phyloP scores from a whole-genome alignment of 2,797 vertebrate species.

The Pogoniulus pusillus region DNA sequence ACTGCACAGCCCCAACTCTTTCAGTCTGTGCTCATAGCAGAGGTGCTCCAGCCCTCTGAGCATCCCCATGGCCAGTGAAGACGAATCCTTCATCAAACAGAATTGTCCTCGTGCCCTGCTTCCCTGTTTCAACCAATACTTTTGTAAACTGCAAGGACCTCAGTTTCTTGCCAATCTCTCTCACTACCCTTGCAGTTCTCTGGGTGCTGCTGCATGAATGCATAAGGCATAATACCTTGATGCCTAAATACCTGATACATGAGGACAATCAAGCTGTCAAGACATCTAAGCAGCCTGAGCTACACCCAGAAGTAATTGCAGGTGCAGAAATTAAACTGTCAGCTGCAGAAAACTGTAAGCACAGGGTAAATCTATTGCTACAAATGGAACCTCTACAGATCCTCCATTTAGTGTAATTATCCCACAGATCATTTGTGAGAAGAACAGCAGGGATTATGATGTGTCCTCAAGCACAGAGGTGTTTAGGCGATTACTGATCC shows the following conservation, averaged over 20 bases:
- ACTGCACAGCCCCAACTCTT: too few relatives aligned
- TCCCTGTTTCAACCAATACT: neutral
- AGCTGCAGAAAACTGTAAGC: neutral
- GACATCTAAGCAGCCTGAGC: neutral
- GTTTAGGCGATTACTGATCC: neutral
- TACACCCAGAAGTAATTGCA: conserved; percentile 14
- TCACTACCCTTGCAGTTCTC: neutral
- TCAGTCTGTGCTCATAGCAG: too few relatives aligned
- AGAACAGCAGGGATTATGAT: neutral
- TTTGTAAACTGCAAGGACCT: neutral
- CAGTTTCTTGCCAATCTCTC: neutral
- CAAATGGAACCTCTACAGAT: neutral
- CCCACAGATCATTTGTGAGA: neutral
- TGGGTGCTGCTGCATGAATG: neutral
- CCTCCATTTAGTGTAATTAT: neutral
- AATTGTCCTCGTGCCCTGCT: neutral
- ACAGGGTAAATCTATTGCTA: neutral
- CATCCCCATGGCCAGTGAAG: too few relatives aligned
- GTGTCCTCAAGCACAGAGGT: neutral
- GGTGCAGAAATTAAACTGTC: neutral
- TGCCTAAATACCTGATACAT: neutral
- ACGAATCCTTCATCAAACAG: neutral
- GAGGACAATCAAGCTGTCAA: neutral
- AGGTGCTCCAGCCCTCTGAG: too few relatives aligned
- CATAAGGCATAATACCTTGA: neutral